These are phyloP conservation scores for Brevimyrus niger DNA, from an alignment of 2,113 vertebrate genomes.

Conservation along the genomic window DNA sequence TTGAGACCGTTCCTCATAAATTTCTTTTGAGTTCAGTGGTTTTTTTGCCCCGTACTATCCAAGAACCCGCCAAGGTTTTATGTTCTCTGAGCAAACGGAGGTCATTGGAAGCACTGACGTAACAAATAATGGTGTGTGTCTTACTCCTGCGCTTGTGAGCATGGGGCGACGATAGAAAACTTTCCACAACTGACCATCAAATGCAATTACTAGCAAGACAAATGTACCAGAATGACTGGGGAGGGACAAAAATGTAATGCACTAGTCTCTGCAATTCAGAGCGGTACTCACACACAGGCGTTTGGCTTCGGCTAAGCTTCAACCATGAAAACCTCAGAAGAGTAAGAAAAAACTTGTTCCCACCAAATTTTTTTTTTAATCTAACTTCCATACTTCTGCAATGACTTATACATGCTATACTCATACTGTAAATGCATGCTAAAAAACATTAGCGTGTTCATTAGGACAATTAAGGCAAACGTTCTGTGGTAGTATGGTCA, in stretches of 20 bases:
- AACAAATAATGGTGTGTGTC: not conserved
- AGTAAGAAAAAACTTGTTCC: not conserved
- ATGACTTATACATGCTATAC: not conserved
- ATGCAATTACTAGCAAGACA: not conserved
- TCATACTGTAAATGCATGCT: not conserved
- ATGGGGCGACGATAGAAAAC: not conserved
- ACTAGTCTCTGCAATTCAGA: not conserved
- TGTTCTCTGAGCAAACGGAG: not conserved
- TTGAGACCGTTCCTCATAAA: not conserved
- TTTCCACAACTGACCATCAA: not conserved
- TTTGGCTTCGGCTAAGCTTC: not conserved
- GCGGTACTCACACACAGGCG: not conserved
- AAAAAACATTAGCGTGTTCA: not conserved
- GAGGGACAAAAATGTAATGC: not conserved
- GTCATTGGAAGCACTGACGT: not conserved
- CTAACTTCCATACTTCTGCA: not conserved
- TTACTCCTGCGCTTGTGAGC: not conserved
- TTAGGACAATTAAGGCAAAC: not conserved
- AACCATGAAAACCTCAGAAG: not conserved
- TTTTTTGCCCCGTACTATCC: not conserved
- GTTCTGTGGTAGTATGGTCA: not conserved
- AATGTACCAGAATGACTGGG: not conserved
- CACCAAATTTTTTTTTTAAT: not conserved
- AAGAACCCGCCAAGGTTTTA: not conserved
- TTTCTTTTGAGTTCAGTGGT: not conserved